A percentile compares a stretch with the other conserved stretches of the same genome.
Evolutionary conservation across 2,797 vertebrate species (phyloP).

Genomic region (Arctocebus calabarensis): DNA sequence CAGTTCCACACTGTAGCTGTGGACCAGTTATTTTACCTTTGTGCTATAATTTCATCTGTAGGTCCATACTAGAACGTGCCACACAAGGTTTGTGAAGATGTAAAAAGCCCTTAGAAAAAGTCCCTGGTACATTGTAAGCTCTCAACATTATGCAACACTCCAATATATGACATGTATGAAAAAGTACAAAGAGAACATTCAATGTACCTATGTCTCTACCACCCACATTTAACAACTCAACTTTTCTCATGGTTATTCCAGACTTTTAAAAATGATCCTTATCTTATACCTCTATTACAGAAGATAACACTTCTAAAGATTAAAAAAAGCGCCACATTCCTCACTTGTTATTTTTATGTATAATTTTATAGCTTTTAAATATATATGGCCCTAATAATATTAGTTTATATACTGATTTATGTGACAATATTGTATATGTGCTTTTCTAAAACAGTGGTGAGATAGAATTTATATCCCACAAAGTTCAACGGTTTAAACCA

Average conservation of each 20-base stretch:
- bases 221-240: constrained; percentile 33
- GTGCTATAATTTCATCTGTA: constrained; percentile 22
- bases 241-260: constrained; percentile 21
- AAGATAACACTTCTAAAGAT: background rate
- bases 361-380: constrained; percentile 17
- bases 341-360: background rate
- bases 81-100: background rate
- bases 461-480: background rate
- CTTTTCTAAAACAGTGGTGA: constrained; percentile 39
- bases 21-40: background rate
- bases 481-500: constrained; percentile 50
- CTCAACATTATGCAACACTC: constrained; percentile 15
- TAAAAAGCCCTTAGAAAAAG: constrained; percentile 32
- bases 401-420: background rate
- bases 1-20: background rate
- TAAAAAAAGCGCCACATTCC: background rate
- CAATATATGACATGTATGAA: background rate
- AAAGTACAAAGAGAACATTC: constrained; percentile 25
- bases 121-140: background rate
- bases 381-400: background rate
- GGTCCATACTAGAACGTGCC: background rate
- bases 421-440: background rate
- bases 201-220: background rate
- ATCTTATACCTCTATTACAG: background rate
- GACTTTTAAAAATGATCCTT: background rate